A percentile compares a stretch with the other conserved stretches of the same genome.
Evolutionary conservation across 2,113 vertebrate genomes (phyloP).

Genomic region (Bettongia penicillata): DNA sequence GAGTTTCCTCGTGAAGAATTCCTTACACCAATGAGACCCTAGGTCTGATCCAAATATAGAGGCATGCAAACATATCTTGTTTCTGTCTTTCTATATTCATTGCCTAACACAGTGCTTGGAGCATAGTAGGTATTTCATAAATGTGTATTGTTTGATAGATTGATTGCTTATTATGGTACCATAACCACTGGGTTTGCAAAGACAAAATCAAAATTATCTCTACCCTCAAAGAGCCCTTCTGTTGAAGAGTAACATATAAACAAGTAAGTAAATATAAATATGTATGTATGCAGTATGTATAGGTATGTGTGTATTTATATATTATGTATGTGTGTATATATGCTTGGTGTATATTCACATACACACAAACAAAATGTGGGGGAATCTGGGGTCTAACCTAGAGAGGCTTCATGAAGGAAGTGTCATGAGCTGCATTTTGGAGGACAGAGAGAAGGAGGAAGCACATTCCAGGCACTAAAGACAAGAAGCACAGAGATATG

Average conservation of each 20-base stretch:
- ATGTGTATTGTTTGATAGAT: not conserved
- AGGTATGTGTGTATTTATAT: too few species aligned
- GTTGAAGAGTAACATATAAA: not conserved
- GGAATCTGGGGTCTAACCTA: not conserved
- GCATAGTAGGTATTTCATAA: not conserved
- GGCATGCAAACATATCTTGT: not conserved
- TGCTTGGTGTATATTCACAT: not conserved
- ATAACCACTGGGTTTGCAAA: not conserved
- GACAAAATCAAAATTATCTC: not conserved
- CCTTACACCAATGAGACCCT: not conserved
- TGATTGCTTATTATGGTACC: not conserved
- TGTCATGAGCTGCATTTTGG: not conserved
- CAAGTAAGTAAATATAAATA: not conserved
- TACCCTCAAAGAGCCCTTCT: not conserved
- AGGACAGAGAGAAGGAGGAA: not conserved
- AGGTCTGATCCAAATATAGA: not conserved
- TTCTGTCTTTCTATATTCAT: not conserved
- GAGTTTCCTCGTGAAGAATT: not conserved
- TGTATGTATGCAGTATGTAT: not conserved
- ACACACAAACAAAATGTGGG: not conserved
- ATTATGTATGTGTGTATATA: too few species aligned
- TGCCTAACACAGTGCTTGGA: not conserved
- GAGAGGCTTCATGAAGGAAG: not conserved
- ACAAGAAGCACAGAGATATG: not conserved
- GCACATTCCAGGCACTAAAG: not conserved